Evolutionary conservation across 2,888 invertebrate species (phyloP), one percentile per base, ranked within the genome.

Genomic region (Phortica okadai): DNA sequence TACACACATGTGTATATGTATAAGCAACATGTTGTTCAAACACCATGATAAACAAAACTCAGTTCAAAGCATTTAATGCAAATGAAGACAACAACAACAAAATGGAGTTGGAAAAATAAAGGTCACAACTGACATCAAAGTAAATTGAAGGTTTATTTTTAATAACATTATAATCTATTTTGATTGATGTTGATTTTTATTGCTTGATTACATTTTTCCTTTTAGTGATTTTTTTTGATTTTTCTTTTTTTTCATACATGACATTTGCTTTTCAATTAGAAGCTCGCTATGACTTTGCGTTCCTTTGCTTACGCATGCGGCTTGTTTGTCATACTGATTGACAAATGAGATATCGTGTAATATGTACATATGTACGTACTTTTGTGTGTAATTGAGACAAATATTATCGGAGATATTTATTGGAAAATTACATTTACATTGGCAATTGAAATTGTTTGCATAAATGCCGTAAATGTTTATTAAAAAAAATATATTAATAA

Each of bases 181-280:
- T 81, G 77, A 82, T 83, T 79, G 81, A 84, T 84, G 87, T 82
- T 83, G 82, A 83, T 81, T 81, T 86, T 83, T 80, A 79, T 81
- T 76, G 77, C 78, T 77, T 59, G 66, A 75, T 66, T 33, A 25
- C 14, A 33, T 14, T 33, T 33, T 33, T 10, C 33, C 21, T 66
- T 66, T 66, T 66, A 10, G 11, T 33, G 66, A 2, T 66, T 33
- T 66, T 33, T 33, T 66, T 14, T 16, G 5, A 5, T n/a, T n/a
- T 50, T 56, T 42, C 6, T 59, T 2, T 7, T n/a, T 50, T 56
- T 42, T 7, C 25, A 74, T 75, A 75, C 76, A 66, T 79, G 70
- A 64, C 33, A 64, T 73, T 73, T 62, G n/a, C 45, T 33, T 72
- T 77, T 72, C 73, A 81, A 79, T 76, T 64, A 76, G 78, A 72